Conservation (phyloP, 2,113 vertebrate species). For the Macrotus californicus region DNA sequence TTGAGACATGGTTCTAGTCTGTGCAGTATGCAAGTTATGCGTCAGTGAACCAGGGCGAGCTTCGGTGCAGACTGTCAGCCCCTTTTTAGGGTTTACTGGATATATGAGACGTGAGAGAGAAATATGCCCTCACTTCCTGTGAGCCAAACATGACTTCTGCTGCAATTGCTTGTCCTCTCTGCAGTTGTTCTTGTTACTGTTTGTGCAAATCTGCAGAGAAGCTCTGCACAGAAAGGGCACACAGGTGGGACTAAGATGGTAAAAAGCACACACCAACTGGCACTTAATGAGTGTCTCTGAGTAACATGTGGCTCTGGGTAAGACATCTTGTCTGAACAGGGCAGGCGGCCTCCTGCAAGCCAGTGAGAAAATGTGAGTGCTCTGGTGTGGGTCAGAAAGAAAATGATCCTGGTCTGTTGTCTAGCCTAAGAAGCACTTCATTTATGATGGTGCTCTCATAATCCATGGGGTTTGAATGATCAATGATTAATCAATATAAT, state of each 20-base stretch:
- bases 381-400: background rate
- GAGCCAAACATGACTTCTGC: rapidly evolving
- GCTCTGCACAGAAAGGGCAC: background rate
- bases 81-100: background rate
- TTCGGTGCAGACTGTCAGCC: background rate
- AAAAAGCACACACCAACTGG: background rate
- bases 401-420: background rate
- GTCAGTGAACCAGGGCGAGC: background rate
- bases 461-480: background rate
- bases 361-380: background rate
- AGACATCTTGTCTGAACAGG: background rate
- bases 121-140: background rate
- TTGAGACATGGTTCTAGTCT: background rate
- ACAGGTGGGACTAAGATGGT: background rate
- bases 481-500: conserved; percentile 27
- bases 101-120: background rate
- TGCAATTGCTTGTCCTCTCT: background rate
- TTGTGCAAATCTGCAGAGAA: background rate
- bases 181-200: background rate
- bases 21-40: background rate
- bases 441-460: background rate
- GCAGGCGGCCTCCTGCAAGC: background rate
- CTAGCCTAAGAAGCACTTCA: background rate
- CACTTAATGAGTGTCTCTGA: too few species aligned
- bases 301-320: rapidly evolving